These are phyloP conservation scores for Poecilia velifera DNA, from an alignment of 2,797 vertebrate species.

Conservation along the genomic window DNA sequence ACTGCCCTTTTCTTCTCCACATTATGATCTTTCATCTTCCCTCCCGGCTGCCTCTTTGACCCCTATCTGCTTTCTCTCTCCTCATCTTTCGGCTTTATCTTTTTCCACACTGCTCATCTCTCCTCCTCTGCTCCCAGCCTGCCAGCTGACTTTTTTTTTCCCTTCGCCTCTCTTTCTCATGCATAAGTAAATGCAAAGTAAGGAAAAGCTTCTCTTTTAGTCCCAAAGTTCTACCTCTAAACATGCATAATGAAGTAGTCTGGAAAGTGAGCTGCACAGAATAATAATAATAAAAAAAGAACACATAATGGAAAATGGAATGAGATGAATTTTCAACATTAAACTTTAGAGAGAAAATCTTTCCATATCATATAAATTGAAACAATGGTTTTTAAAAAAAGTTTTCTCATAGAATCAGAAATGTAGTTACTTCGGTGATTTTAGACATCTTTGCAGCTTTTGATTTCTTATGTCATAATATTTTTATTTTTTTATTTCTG, in stretches of 20 bases:
- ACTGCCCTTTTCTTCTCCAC: constrained; percentile 29
- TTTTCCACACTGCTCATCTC: constrained; percentile 23
- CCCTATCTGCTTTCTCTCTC: constrained; percentile 35
- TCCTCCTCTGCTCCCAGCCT: constrained; percentile 10
- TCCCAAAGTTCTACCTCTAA: constrained; percentile 41
- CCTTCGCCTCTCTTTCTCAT: constrained; percentile 30
- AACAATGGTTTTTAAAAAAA: too few species aligned
- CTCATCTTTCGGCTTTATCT: constrained; percentile 35
- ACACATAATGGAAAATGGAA: constrained; percentile 1
- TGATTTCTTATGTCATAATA: background rate
- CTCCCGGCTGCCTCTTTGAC: constrained; percentile 44
- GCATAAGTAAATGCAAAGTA: constrained; percentile 59
- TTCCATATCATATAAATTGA: background rate
- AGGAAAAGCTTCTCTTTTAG: constrained; percentile 33
- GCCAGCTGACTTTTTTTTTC: constrained; percentile 25
- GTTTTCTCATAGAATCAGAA: background rate
- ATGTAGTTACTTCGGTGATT: background rate
- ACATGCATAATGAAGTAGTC: constrained; percentile 46
- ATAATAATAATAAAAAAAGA: constrained; percentile 2
- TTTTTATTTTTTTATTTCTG: background rate
- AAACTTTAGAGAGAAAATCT: background rate
- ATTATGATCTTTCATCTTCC: constrained; percentile 43
- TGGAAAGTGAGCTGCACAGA: constrained; percentile 32
- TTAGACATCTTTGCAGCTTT: background rate
- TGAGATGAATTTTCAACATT: background rate